Conservation (phyloP, 2,113 vertebrate species). For the Zeus faber region DNA sequence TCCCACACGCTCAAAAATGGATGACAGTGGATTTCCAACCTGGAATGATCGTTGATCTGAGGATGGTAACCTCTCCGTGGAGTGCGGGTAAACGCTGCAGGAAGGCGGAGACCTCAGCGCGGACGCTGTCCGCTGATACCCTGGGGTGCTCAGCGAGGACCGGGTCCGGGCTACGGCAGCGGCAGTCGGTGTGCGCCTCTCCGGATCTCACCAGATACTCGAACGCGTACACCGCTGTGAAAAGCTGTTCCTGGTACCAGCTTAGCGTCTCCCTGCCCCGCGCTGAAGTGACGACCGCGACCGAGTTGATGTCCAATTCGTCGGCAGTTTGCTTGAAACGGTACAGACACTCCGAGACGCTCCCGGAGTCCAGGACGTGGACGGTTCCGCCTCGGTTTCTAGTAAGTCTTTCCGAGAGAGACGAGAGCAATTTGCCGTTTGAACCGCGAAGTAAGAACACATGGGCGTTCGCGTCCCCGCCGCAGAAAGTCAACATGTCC, state of each 20-base stretch:
- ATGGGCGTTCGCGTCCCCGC: background rate
- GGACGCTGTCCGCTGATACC: slow-evolving; percentile 33
- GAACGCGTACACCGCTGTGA: slow-evolving; percentile 83
- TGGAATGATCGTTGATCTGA: slow-evolving; percentile 83
- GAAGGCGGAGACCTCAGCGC: slow-evolving; percentile 70
- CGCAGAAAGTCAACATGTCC: background rate
- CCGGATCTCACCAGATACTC: slow-evolving; percentile 63
- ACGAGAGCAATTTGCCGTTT: background rate
- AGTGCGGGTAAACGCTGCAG: slow-evolving; percentile 79
- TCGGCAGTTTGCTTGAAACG: slow-evolving; percentile 82
- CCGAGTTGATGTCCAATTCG: slow-evolving; percentile 61
- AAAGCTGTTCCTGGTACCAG: slow-evolving; percentile 77
- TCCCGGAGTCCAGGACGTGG: slow-evolving; percentile 62
- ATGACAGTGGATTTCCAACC: too few species aligned
- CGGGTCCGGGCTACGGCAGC: slow-evolving; percentile 11
- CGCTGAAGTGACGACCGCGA: slow-evolving; percentile 74
- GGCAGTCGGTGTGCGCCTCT: slow-evolving; percentile 30
- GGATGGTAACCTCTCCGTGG: slow-evolving; percentile 75
- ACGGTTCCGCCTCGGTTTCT: slow-evolving; percentile 51
- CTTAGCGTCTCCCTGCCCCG: slow-evolving; percentile 69
- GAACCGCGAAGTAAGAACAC: slow-evolving; percentile 47
- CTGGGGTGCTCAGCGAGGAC: slow-evolving; percentile 23
- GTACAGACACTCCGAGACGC: slow-evolving; percentile 73
- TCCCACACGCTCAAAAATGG: too few species aligned
- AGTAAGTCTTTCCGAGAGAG: slow-evolving; percentile 20